Percentiles rank a stretch among this genome's conserved stretches.
Conservation (phyloP, 2,113 vertebrate species). For the Carettochelys insculpta region DNA sequence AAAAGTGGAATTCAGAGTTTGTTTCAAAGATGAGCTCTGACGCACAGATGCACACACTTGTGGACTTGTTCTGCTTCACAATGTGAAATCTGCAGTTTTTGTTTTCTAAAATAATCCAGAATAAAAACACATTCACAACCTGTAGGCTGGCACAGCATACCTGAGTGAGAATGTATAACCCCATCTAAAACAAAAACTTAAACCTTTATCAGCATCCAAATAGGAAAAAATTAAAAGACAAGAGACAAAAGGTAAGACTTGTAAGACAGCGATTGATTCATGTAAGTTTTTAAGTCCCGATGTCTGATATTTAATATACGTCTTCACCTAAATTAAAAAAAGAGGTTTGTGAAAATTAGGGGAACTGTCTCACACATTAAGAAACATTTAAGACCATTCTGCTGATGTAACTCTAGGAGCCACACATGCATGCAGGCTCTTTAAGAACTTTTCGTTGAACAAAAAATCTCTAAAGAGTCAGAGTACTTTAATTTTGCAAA, state of each 20-base stretch:
- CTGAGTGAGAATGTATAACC: slow-evolving; percentile 98
- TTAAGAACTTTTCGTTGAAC: slow-evolving; percentile 83
- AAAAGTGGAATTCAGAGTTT: slow-evolving; percentile 79
- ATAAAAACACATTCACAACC: slow-evolving; percentile 99
- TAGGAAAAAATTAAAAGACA: slow-evolving; percentile 75
- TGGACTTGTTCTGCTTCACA: slow-evolving; percentile 82
- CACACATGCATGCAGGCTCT: slow-evolving; percentile 97
- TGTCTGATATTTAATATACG: slow-evolving; percentile 90
- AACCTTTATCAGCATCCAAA: slow-evolving; percentile 92
- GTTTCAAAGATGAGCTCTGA: slow-evolving; percentile 68
- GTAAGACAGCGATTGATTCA: slow-evolving; percentile 89
- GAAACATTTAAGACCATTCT: slow-evolving; percentile 99
- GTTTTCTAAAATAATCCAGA: slow-evolving; percentile 89
- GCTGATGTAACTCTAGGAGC: slow-evolving; percentile 92
- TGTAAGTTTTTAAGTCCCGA: slow-evolving; percentile 95
- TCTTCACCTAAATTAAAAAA: slow-evolving; percentile 89
- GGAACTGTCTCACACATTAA: slow-evolving; percentile 93
- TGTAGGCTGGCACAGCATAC: slow-evolving; percentile 99
- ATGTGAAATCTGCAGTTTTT: slow-evolving; percentile 82
- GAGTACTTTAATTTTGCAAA: slow-evolving; percentile 79
- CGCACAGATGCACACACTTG: slow-evolving; percentile 78
- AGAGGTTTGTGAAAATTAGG: slow-evolving; percentile 86
- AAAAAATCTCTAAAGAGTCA: slow-evolving; percentile 73
- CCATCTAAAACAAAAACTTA: slow-evolving; percentile 96
- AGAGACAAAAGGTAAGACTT: slow-evolving; percentile 89